A percentile compares a stretch with the other conserved stretches of the same genome.
Evolutionary conservation across 1,140 invertebrate species (phyloP).

Genomic region (Phthorimaea operculella): DNA sequence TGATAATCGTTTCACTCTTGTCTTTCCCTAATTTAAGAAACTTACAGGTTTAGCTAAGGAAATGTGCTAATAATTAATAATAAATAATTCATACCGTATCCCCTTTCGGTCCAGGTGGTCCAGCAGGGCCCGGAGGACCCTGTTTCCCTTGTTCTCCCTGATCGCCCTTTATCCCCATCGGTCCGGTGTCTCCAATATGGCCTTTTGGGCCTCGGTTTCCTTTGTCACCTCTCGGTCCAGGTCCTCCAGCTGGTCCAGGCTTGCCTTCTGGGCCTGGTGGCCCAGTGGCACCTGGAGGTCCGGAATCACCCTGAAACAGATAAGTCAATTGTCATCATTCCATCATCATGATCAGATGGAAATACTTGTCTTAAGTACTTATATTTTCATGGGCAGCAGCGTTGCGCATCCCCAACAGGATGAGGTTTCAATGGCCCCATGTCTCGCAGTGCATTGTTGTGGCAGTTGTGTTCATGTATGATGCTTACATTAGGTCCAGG

Average conservation of each 20-base stretch:
- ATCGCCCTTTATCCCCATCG: conserved; percentile 76
- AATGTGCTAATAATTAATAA: not conserved
- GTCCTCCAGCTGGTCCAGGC: conserved; percentile 71
- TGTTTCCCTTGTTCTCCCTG: conserved; percentile 78
- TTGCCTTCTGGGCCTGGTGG: conserved; percentile 71
- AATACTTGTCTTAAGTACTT: not conserved
- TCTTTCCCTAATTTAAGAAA: too few relatives aligned
- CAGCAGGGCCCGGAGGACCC: conserved; percentile 71
- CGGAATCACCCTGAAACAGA: conserved; percentile 74
- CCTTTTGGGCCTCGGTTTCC: conserved; percentile 78
- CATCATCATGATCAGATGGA: too few relatives aligned
- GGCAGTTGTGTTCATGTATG: too few relatives aligned
- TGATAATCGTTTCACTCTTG: too few relatives aligned
- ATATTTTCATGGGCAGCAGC: too few relatives aligned
- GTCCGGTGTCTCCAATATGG: conserved; percentile 77
- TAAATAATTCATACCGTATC: conserved; percentile 62
- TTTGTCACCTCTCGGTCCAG: conserved; percentile 76
- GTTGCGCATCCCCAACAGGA: too few relatives aligned
- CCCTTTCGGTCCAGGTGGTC: conserved; percentile 75
- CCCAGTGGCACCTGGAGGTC: conserved; percentile 72
- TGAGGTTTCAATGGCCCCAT: too few relatives aligned
- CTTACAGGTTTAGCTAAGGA: too few relatives aligned
- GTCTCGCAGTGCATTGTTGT: too few relatives aligned
- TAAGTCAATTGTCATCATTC: too few relatives aligned
- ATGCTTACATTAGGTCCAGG: conserved; percentile 71